Evolutionary conservation across 2,888 invertebrate species (phyloP), one percentile per base, ranked within the genome.

Genomic region (Sturmia bella): DNA sequence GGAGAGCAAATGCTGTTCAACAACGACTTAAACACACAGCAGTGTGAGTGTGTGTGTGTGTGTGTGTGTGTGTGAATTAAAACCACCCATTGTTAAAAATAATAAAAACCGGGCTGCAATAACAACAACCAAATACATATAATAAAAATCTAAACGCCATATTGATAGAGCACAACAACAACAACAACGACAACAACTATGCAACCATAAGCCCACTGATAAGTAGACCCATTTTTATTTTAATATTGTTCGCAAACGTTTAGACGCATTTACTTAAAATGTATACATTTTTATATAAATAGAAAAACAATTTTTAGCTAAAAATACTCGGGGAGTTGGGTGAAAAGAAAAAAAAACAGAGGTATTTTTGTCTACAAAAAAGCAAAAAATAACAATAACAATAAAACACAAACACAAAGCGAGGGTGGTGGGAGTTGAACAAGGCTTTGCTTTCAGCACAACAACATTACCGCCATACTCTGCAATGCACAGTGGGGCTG

Each of bases 81-180:
- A 82, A 82, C 82, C 82, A 82, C 82, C 82, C 82, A 82, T 82
- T 75, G 82, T 78, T 78, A 82, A 82, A 82, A 82, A 82, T 82
- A 82, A 82, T 82, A 70, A 75, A 82, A 81, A 77, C 66, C 68
- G 50, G 32, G 27, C 39, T 13, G 54, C 57, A 76, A 45, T 50
- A 73, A 52, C 63, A 73, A 43, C 73, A 54, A 74, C 54, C 69
- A 56, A 69, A 61, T 27, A 17, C 32, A 66, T 61, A 61, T 45
- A 69, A 82, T 78, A 75, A 82, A 82, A 82, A 79, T 50, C 57
- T 66, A 73, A 79, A 78, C 82, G 78, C 82, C 82, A 82, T 82
- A 78, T 82, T 82, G 78, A 78, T 81, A 59, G 66, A 72, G 69
- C 68, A 64, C 77, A 69, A 56, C 45, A 27, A 15, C 15, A 57